Conservation (phyloP, 2,113 vertebrate genomes). For the Cyphomyrus discorhynchus region DNA sequence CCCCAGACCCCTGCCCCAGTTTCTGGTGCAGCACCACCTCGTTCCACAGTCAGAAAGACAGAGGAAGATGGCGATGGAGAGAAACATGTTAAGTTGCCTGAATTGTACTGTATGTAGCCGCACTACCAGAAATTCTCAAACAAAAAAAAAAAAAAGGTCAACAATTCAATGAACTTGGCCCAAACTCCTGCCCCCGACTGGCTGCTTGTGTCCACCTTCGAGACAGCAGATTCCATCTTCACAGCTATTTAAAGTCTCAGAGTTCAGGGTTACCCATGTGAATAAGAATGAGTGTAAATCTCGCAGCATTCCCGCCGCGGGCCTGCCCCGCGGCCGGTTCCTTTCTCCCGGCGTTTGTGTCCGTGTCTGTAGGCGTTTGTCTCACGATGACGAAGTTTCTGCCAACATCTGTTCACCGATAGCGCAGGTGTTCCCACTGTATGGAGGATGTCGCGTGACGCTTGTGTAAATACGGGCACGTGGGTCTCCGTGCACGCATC, state of each 20-base stretch:
- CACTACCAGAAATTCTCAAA: slow-evolving; percentile 75
- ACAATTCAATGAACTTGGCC: slow-evolving; percentile 63
- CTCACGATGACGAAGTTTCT: slow-evolving; percentile 74
- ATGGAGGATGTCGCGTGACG: slow-evolving; percentile 72
- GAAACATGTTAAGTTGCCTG: slow-evolving; percentile 54
- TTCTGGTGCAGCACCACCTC: slow-evolving; percentile 29
- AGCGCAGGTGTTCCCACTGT: slow-evolving; percentile 71
- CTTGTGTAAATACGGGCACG: slow-evolving; percentile 48
- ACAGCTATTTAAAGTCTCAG: slow-evolving; percentile 73
- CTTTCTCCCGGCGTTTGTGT: slow-evolving; percentile 42
- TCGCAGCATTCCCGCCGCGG: slow-evolving; percentile 86
- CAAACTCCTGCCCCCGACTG: slow-evolving; percentile 32
- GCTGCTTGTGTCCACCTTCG: slow-evolving; percentile 72
- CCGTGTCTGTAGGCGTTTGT: slow-evolving; percentile 59
- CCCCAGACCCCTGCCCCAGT: slow-evolving; percentile 17
- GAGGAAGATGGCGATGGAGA: slow-evolving; percentile 39
- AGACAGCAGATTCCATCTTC: slow-evolving; percentile 81
- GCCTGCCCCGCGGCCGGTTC: slow-evolving; percentile 78
- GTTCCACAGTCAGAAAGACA: slow-evolving; percentile 50
- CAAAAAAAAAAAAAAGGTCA: slow-evolving; percentile 60
- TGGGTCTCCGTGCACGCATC: slow-evolving; percentile 68
- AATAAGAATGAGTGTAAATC: slow-evolving; percentile 63
- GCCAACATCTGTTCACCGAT: slow-evolving; percentile 60
- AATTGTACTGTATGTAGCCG: slow-evolving; percentile 87
- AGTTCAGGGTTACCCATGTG: slow-evolving; percentile 77